Base-by-base conservation (phyloP, 2,113 vertebrate genomes). In the Tenrec ecaudatus region DNA sequence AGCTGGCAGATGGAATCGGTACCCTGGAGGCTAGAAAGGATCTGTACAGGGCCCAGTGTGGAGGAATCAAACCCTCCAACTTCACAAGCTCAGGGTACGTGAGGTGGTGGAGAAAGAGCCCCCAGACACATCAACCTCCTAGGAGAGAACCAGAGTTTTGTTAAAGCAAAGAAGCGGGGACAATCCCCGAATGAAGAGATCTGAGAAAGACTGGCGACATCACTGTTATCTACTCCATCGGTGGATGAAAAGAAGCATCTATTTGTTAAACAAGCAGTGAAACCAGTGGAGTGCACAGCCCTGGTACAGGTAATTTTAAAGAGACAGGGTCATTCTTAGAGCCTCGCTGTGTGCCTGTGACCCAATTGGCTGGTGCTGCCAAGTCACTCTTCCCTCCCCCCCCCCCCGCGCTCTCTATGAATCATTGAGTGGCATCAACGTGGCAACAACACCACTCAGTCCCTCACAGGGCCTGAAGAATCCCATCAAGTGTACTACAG, bases 231-330 rank as follows among this genome's bases (percentile, higher is more conserved):
- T 27, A 79, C 76, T 53, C 73, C 11, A 29, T 11, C 57, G 27
- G 58, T 85, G 33, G 25, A 60, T 82, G 15, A 82, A 94, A 87
- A 79, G n/a, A 57, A 82, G 2, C 25, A 60, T 88, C 53, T 79
- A 22, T 76, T 86, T 94, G 92, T 79, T 27, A 75, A 92, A 86
- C 75, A 36, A 79, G 81, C 60, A 40, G 29, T 81, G 80, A 89
- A 71, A 81, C 80, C 58, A 86, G n/a, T 66, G 6, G n/a, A 15
- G 20, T 83, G 17, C 31, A 14, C 38, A 62, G 62, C 47, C 84
- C 75, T 47, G 78, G 93, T n/a, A 53, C 25, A 25, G 77, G 38
- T 76, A 33, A 77, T n/a, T 79, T 89, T 82, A 87, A 76, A 91
- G 25, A 53, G 27, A 27, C 0, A 57, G 57, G 87, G 23, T 66